A percentile compares a stretch with the other conserved stretches of the same genome.
These are phyloP conservation scores for Drosophila eohydei DNA, from an alignment of 2,888 invertebrate species.

Conservation along the genomic window DNA sequence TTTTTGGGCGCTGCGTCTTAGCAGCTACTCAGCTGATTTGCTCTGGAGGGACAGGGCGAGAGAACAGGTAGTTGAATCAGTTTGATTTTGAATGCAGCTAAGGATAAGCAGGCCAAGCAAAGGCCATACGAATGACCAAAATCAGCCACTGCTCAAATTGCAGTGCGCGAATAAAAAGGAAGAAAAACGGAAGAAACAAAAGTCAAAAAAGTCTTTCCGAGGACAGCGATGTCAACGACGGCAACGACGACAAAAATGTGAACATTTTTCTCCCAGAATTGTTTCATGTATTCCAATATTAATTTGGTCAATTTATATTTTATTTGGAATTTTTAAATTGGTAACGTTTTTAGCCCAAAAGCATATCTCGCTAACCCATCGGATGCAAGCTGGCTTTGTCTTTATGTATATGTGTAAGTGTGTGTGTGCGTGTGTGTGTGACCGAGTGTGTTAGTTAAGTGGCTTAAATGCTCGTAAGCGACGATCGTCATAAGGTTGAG, in stretches of 20 bases:
- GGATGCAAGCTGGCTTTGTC: constrained; percentile 41
- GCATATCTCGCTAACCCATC: constrained; percentile 75
- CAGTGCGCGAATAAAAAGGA: constrained; percentile 25
- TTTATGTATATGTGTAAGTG: not conserved
- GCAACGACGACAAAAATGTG: constrained; percentile 66
- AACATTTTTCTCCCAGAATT: constrained; percentile 85
- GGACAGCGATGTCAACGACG: constrained; percentile 23
- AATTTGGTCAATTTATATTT: constrained; percentile 85
- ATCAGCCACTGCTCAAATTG: constrained; percentile 31
- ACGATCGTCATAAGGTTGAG: constrained; percentile 65
- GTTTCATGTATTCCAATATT: constrained; percentile 84
- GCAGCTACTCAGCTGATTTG: constrained; percentile 14
- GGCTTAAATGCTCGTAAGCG: constrained; percentile 66
- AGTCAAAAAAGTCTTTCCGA: constrained; percentile 15
- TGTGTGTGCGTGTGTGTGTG: constrained; percentile 18
- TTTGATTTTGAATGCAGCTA: constrained; percentile 60
- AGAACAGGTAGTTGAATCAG: constrained; percentile 22
- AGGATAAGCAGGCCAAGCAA: constrained; percentile 41
- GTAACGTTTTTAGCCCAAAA: constrained; percentile 74
- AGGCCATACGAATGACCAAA: constrained; percentile 5
- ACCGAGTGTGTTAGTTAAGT: constrained; percentile 66
- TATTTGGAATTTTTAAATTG: constrained; percentile 85
- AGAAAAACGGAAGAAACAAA: constrained; percentile 16
- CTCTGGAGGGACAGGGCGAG: not conserved
- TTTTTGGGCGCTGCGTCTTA: constrained; percentile 31